Evolutionary conservation across 2,888 invertebrate species (phyloP), one percentile per base, ranked within the genome.

Genomic region (Pocota personata): DNA sequence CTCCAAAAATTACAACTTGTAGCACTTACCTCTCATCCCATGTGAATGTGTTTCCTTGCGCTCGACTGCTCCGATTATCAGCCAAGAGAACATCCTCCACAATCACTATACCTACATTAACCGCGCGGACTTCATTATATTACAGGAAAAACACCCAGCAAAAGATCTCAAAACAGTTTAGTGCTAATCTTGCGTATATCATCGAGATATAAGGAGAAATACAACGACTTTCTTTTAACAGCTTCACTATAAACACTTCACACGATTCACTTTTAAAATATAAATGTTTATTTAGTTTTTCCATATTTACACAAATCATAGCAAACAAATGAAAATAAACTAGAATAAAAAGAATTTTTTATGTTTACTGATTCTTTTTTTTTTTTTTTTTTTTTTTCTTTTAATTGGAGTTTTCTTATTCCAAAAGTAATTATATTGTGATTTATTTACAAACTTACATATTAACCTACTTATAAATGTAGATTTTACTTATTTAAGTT

Each of bases 391-490:
- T 60, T 35, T 32, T 7, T 48, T 32, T 67, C 21, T 7, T 48
- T 32, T 67, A 69, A 40, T 55, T 64, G 35, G 64, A 64, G 46
- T 7, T 57, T 57, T 12, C 69, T 52, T 60, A 35, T 52, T 66
- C 71, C 55, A 69, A 75, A 57, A 21, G 35, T 66, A 50, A 27
- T 80, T 21, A 52, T 69, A 24, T 64, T 57, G 6, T 67, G 43
- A 78, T 62, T 50, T 84, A 84, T 84, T 84, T 84, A 84, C 84
- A 84, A 50, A 58, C 84, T 84, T 84, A 80, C 30, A 69, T 67
- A 67, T 43, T 72, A 66, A 75, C 75, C 80, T 84, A 84, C 75
- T 84, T 84, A 79, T 16, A 84, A 78, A 62, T 77, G 58, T 73
- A 71, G 27, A 80, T 80, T 75, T 71, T 64, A 46, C 75, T 76